Conservation (phyloP, 2,113 vertebrate species). For the Platysteira castanea region DNA sequence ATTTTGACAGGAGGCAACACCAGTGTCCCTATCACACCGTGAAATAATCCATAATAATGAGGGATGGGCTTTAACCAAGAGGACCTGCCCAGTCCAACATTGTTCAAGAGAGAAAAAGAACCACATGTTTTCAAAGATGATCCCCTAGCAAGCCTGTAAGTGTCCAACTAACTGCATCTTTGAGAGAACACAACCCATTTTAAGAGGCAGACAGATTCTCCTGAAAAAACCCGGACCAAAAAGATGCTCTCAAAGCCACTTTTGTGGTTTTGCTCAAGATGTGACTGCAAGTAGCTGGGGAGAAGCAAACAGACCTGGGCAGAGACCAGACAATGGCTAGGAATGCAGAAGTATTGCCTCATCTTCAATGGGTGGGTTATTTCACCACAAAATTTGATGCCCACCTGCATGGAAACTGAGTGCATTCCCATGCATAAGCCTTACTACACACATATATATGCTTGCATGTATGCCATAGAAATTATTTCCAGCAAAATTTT, state of each 20-base stretch:
- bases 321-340: background rate
- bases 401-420: background rate
- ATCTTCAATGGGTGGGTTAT: background rate
- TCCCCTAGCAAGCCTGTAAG: background rate
- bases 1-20: background rate
- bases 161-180: background rate
- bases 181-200: background rate
- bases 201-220: background rate
- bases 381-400: background rate
- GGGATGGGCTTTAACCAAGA: background rate
- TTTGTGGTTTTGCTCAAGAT: background rate
- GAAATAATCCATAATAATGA: background rate
- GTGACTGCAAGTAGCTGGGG: background rate
- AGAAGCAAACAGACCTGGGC: background rate
- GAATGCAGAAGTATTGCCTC: background rate
- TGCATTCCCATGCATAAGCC: background rate
- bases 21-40: background rate
- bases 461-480: background rate
- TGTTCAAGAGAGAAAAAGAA: background rate
- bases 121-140: background rate
- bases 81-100: accelerated
- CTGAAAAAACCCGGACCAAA: background rate
- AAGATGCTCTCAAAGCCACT: background rate
- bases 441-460: accelerated
- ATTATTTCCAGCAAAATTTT: background rate